Base-by-base conservation (phyloP, 2,888 invertebrate genomes). In the Enchytraeus crypticus region DNA sequence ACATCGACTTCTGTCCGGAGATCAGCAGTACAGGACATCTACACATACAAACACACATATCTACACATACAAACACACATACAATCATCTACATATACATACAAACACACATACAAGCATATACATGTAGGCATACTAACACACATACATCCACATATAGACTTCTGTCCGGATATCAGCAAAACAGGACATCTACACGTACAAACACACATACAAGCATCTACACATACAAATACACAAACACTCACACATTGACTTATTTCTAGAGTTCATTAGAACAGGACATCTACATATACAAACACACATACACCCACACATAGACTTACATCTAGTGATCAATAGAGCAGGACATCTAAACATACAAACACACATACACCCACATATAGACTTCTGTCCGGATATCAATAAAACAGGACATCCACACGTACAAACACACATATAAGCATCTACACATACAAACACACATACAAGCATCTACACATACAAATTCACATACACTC, bases 121-220 rank as follows among this genome's bases (percentile, higher is more conserved):
- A 8, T 18, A 11, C 8, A 11, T 21, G n/a, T 49, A 8, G 11
- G 18, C 11, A 18, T 18, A 38, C 38, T 11, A 8, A 38, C 8
- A 38, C 38, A 38, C 38, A 38, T n/a, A n/a, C n/a, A n/a, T n/a
- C n/a, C n/a, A 80, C 90, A 90, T 11, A 76, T 74, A 0, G 78
- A 75, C 64, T 75, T 74, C 63, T 72, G 68, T 11, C 78, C 91
- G 18, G 90, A 89, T 69, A 91, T 86, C 68, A 91, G 83, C 70
- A 91, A 84, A 23, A 76, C 72, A 45, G 73, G 74, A 62, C 76
- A 75, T 57, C 76, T 77, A 57, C 14, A 23, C 43, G 38, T 1
- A 5, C 8, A 5, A 5, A 21, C 4, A 5, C 38, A n/a, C 18
- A 38, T 14, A 14, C 18, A 38, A 8, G 18, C 8, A 14, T 14